These are phyloP conservation scores for Acrocera orbiculus DNA, from an alignment of 2,888 invertebrate species.

Conservation along the genomic window DNA sequence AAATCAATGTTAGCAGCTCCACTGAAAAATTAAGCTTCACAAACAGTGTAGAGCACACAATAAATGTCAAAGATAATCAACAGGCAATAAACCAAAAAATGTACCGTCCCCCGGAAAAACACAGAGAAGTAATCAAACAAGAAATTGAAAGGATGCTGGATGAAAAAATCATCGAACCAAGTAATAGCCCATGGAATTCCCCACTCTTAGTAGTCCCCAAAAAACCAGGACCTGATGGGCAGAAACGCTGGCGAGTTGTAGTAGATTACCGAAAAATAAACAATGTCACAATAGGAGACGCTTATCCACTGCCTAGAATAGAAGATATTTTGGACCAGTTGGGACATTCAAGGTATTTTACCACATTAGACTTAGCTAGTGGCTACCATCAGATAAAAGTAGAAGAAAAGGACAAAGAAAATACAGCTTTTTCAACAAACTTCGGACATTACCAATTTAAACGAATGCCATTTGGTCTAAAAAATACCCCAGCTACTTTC, in stretches of 20 bases:
- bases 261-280: slow-evolving; percentile 14
- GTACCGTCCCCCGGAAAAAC: neutral
- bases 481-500: no score
- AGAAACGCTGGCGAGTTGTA: slow-evolving; percentile 16
- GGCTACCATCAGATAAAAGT: no score
- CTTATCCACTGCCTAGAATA: neutral
- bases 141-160: neutral
- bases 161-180: neutral
- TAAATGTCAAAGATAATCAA: no score
- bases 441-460: no score
- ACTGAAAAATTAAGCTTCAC: no score
- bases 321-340: neutral
- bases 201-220: slow-evolving; percentile 16
- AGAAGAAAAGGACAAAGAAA: no score
- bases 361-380: neutral
- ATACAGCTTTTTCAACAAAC: no score
- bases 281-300: slow-evolving; percentile 12
- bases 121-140: slow-evolving; percentile 2
- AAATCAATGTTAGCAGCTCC: no score
- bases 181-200: slow-evolving; percentile 11
- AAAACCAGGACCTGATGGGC: slow-evolving; percentile 12
- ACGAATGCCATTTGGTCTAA: no score
- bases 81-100: neutral
- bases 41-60: no score
- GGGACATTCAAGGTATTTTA: neutral